Evolutionary conservation across 2,113 vertebrate species (phyloP).

Genomic region (Hystrix cristata): DNA sequence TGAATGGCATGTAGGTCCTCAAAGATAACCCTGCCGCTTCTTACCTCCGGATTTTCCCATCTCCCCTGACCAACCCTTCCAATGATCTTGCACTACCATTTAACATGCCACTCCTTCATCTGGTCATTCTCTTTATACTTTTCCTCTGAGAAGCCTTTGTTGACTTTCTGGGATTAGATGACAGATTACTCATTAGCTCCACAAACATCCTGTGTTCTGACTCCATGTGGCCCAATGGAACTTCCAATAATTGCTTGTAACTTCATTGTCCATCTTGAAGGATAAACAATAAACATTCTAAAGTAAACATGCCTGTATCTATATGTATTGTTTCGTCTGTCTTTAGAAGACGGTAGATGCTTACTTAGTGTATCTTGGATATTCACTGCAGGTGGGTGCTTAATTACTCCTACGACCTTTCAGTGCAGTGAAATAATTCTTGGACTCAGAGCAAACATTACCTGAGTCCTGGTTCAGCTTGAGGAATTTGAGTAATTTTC

Average conservation of each 20-base stretch:
- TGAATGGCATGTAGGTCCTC: not conserved
- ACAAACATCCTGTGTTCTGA: not conserved
- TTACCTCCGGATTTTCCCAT: not conserved
- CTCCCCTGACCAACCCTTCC: not conserved
- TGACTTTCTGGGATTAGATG: not conserved
- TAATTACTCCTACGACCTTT: not conserved
- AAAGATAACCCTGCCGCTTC: not conserved
- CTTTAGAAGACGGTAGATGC: not conserved
- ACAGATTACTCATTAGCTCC: not conserved
- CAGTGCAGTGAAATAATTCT: not conserved
- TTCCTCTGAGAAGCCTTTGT: not conserved
- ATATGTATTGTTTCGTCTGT: not conserved
- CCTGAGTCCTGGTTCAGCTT: not conserved
- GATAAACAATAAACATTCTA: not conserved
- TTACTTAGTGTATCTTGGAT: not conserved
- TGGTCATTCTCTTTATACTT: not conserved
- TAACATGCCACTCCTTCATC: not conserved
- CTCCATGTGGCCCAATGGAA: not conserved
- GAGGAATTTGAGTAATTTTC: not conserved
- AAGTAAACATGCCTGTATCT: not conserved
- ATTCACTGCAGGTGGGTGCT: not conserved
- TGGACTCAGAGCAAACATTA: not conserved
- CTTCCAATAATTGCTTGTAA: not conserved
- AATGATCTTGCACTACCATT: rapidly evolving
- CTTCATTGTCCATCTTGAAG: not conserved